Evolutionary conservation across 2,888 invertebrate genomes (phyloP).

Genomic region (Acanthococcus lagerstroemiae): DNA sequence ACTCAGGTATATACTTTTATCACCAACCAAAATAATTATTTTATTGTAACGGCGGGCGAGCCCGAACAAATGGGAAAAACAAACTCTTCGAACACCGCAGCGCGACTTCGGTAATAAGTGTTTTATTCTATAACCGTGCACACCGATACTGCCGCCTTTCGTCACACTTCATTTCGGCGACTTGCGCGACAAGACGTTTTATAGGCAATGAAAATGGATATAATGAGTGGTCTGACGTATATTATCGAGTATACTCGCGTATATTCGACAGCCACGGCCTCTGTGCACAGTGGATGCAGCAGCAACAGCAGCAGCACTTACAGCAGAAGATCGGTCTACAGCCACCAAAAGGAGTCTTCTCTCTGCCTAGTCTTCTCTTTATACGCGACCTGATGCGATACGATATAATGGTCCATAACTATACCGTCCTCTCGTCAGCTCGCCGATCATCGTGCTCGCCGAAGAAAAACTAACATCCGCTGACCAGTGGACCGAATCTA

Average conservation of each 20-base stretch:
- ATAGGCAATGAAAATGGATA: conserved; percentile 10
- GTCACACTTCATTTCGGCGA: conserved; percentile 17
- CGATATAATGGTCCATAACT: neutral
- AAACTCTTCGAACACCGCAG: neutral
- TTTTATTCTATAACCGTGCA: too few species aligned
- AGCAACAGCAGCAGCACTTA: too few species aligned
- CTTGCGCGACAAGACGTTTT: conserved; percentile 13
- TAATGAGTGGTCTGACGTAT: conserved; percentile 2
- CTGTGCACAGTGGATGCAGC: too few species aligned
- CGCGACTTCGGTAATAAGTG: too few species aligned
- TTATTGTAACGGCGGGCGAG: neutral
- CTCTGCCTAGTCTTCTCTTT: too few species aligned
- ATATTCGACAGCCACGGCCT: too few species aligned
- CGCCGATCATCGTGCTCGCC: neutral
- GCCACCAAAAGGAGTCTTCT: too few species aligned
- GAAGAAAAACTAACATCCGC: conserved; percentile 16
- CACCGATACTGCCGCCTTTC: neutral
- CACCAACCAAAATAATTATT: neutral
- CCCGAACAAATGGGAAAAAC: neutral
- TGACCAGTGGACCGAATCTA: conserved; percentile 20
- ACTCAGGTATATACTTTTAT: too few species aligned
- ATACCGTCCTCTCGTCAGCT: neutral
- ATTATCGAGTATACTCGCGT: neutral
- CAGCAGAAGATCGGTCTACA: too few species aligned
- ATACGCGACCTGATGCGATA: too few species aligned